Base-by-base conservation (phyloP, 2,888 invertebrate genomes). In the Frankliniella fusca region DNA sequence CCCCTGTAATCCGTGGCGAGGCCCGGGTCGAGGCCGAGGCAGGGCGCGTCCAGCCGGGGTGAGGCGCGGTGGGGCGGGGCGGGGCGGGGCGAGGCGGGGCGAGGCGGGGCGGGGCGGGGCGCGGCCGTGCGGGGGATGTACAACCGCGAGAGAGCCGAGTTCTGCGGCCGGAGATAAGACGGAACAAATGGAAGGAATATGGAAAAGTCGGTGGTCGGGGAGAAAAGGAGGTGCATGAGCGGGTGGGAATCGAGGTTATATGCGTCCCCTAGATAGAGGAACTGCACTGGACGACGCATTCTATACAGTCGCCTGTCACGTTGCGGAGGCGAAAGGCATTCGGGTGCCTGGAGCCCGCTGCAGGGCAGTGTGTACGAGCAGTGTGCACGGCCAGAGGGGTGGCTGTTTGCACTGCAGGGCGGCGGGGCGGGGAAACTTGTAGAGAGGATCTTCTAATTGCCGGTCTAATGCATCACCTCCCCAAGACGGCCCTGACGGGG, bases 381-480 rank as follows among this genome's bases (percentile, higher is more conserved):
- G n/a, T n/a, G n/a, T n/a, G n/a, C n/a, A n/a, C n/a, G n/a, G n/a
- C n/a, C n/a, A n/a, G n/a, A n/a, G n/a, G n/a, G n/a, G n/a, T n/a
- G n/a, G n/a, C n/a, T n/a, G n/a, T n/a, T n/a, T n/a, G n/a, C 54
- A 7, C 54, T 54, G 18, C 5, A 15, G 15, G 15, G 54, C 54
- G 10, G 54, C 54, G 5, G 54, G 18, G 18, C 54, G 20, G n/a
- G 11, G 23, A 23, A 70, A 70, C 70, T 70, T 70, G 70, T n/a
- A 23, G 70, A 70, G 54, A 70, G 70, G 70, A 70, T 20, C 70
- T 70, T 70, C 70, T 70, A 70, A 70, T 70, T 70, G 70, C 70
- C 23, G 70, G 70, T 70, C 70, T 70, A 70, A 70, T 70, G 70
- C 70, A 70, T 70, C 70, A 70, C 70, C 70, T n/a, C 70, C 23